Evolutionary conservation across 37 sponge, comb jelly and placozoan genomes (phyloP).

Genomic region (Theonella swinhoei): DNA sequence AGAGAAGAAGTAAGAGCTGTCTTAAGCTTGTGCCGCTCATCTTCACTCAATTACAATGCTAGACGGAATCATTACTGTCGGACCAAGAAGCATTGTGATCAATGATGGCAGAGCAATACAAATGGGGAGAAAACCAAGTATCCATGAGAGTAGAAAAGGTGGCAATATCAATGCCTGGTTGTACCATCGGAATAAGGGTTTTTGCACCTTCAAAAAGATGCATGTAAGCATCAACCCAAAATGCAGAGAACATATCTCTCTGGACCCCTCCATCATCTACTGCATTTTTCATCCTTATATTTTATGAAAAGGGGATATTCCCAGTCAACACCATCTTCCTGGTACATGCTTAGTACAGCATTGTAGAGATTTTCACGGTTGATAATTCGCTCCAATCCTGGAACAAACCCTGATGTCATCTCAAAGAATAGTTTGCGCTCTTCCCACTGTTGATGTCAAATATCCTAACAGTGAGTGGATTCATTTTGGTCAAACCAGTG

Average conservation of each 20-base stretch:
- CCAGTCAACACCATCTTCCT: conserved; percentile 7
- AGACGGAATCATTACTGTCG: not conserved
- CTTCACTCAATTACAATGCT: not conserved
- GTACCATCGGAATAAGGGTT: conserved; percentile 26
- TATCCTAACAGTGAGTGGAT: conserved; percentile 61
- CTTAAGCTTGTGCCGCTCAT: not conserved
- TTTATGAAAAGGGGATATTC: conserved; percentile 27
- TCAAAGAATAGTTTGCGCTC: not conserved
- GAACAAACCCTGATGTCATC: not conserved
- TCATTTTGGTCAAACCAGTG: conserved; percentile 48
- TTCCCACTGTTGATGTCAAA: not conserved
- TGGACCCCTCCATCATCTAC: conserved; percentile 26
- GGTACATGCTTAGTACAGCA: conserved; percentile 16
- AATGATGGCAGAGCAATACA: conserved; percentile 23
- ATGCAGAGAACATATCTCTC: conserved; percentile 39
- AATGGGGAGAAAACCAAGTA: conserved; percentile 14
- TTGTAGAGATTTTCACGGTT: conserved; percentile 9
- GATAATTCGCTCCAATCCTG: not conserved
- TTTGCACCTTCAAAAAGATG: conserved; percentile 29
- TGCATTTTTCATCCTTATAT: conserved; percentile 18
- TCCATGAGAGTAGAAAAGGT: conserved; percentile 9
- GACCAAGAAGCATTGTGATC: not conserved
- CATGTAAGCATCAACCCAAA: conserved; percentile 12
- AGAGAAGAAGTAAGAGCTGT: not conserved
- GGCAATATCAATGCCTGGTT: conserved; percentile 9